These are phyloP conservation scores for Caenorhabditis sp. DNA, from an alignment of 2,888 invertebrate species.

Conservation along the genomic window DNA sequence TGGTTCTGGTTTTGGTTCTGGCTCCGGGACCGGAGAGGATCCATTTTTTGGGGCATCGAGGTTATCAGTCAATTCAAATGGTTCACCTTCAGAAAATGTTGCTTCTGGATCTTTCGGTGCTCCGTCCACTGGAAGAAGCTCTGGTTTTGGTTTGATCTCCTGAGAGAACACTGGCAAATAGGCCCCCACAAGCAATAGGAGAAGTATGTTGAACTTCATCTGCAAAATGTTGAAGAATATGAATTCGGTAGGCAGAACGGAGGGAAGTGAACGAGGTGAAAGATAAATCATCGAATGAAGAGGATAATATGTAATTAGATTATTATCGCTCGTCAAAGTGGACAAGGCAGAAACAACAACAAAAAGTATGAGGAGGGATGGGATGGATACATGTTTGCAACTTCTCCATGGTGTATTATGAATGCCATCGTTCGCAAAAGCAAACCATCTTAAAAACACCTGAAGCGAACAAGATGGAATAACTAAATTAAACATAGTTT, in stretches of 20 bases:
- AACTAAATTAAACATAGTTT: neutral
- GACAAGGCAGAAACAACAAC: constrained; percentile 46
- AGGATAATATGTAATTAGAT: constrained; percentile 58
- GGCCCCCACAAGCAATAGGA: constrained; percentile 58
- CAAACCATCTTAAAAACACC: constrained; percentile 5
- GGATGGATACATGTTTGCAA: constrained; percentile 13
- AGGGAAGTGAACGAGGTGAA: constrained; percentile 25
- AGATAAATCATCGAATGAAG: constrained; percentile 54
- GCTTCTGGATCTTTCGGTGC: constrained; percentile 62
- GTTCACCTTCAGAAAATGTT: constrained; percentile 62
- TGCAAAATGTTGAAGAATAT: constrained; percentile 20
- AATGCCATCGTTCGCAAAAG: neutral
- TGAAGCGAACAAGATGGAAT: neutral
- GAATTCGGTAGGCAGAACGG: constrained; percentile 7
- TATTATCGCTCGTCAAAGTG: constrained; percentile 45
- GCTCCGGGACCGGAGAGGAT: constrained; percentile 53
- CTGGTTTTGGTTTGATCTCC: constrained; percentile 65
- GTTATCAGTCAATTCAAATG: constrained; percentile 63
- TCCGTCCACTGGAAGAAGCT: constrained; percentile 59
- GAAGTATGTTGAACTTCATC: constrained; percentile 61
- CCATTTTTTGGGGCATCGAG: constrained; percentile 58
- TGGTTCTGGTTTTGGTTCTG: constrained; percentile 65
- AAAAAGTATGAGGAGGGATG: constrained; percentile 48
- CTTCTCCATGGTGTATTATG: constrained; percentile 19
- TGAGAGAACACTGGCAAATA: constrained; percentile 43